Base-by-base conservation (phyloP, 1,140 invertebrate species). In the Pygmarrhopalites habei region DNA sequence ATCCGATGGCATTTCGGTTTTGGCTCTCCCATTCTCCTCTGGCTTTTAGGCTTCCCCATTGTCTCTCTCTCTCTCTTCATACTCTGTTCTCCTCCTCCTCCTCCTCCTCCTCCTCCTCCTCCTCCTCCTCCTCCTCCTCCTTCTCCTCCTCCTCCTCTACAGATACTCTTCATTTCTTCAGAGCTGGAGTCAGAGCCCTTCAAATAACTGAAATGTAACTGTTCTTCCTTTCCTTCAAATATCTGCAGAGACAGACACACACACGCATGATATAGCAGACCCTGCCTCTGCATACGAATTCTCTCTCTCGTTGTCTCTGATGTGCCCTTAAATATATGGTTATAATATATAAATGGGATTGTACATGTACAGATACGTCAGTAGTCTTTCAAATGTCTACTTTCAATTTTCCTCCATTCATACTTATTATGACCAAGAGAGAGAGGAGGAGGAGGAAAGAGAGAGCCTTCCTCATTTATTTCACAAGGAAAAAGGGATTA, bases 401-500 rank as follows among this genome's bases (percentile, higher is more conserved):
- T n/a, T n/a, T 35, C 32, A 7, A 35, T 35, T 15, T 35, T 7
- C 15, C 32, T 35, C 5, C 15, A 35, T 15, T 7, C 32, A 35
- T 35, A 35, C 15, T 35, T 35, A 5, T 35, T 35, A 35, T 35
- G 32, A 35, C 5, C 5, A 35, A 35, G 5, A 35, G 32, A 35
- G 15, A 15, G 15, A 15, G 15, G 32, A 35, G 15, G 15, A 35
- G 32, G 15, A 15, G 15, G 32, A 35, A 35, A 15, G 15, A 15
- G 15, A 15, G 15, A 15, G 15, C 5, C 32, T 15, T 35, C 59
- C 65, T 67, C 65, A 67, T 67, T 67, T 67, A 63, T 63, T 67
- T 63, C 58, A 58, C 35, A 53, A 57, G 65, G 53, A 67, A 64
- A 64, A 67, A 67, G 65, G 65, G 65, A 67, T 67, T 67, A 67